Evolutionary conservation across 2,113 vertebrate species (phyloP).

Genomic region (Pangasianodon hypophthalmus): DNA sequence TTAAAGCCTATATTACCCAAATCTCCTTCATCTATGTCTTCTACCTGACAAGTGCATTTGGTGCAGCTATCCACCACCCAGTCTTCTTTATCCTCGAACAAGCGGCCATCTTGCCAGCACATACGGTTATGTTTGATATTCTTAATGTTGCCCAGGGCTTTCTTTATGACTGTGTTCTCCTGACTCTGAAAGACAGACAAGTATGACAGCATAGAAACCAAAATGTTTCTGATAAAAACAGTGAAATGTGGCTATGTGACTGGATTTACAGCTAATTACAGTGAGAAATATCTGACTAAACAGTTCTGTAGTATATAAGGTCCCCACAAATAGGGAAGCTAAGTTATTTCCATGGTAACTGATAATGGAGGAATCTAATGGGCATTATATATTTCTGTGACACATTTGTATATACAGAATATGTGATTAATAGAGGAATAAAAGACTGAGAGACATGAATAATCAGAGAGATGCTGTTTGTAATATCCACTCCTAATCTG

Average conservation of each 20-base stretch:
- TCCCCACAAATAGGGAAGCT: neutral
- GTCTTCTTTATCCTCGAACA: slow-evolving; percentile 91
- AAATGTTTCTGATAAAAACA: neutral
- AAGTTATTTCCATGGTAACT: neutral
- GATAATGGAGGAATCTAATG: neutral
- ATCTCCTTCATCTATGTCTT: neutral
- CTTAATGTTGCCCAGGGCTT: slow-evolving; percentile 84
- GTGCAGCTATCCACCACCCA: slow-evolving; percentile 99
- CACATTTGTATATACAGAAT: neutral
- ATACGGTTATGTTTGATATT: slow-evolving; percentile 85
- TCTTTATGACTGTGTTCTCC: slow-evolving; percentile 93
- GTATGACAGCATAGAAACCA: slow-evolving; percentile 35
- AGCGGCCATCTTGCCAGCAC: slow-evolving; percentile 95
- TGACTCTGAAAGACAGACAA: slow-evolving; percentile 76
- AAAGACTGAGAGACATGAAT: neutral
- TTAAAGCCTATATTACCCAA: neutral
- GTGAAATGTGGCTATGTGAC: neutral
- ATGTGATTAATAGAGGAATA: neutral
- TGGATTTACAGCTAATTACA: neutral
- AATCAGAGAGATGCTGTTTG: neutral
- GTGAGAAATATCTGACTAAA: neutral
- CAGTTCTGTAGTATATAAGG: neutral
- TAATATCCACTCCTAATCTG: neutral
- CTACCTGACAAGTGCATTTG: slow-evolving; percentile 92
- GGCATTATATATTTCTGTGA: neutral